These are phyloP conservation scores for Charadrius vociferus DNA, from an alignment of 2,113 vertebrate species.

Conservation along the genomic window DNA sequence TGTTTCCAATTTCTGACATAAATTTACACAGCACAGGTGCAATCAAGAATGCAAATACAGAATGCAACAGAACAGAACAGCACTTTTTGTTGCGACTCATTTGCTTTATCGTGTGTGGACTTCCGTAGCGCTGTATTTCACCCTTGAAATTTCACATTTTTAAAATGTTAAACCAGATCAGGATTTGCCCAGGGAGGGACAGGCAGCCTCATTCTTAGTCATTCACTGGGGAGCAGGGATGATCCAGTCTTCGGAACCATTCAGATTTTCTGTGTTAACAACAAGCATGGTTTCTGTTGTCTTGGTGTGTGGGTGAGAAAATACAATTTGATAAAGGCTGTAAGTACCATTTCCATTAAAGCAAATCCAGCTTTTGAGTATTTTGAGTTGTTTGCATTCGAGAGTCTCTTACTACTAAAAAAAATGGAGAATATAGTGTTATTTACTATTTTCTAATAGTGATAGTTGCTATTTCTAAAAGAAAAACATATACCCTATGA, in stretches of 20 bases:
- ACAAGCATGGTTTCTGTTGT: neutral
- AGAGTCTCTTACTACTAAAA: neutral
- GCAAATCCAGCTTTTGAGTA: neutral
- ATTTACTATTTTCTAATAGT: neutral
- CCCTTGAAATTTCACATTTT: neutral
- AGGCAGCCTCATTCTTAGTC: neutral
- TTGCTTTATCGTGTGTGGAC: accelerated
- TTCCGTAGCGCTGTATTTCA: neutral
- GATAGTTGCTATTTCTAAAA: neutral
- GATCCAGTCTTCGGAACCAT: neutral
- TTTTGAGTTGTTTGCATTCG: neutral
- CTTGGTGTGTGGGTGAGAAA: neutral
- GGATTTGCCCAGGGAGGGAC: neutral
- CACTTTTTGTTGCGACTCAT: neutral
- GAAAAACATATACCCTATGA: neutral
- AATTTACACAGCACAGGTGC: neutral
- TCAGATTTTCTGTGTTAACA: neutral
- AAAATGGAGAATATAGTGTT: neutral
- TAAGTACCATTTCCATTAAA: neutral
- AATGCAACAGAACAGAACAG: neutral
- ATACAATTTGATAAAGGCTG: neutral
- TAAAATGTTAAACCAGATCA: neutral
- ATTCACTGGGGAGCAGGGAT: neutral
- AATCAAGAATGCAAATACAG: neutral
- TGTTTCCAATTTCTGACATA: neutral